These are phyloP conservation scores for Andrena hattorfiana DNA, from an alignment of 2,888 invertebrate genomes.

Conservation along the genomic window DNA sequence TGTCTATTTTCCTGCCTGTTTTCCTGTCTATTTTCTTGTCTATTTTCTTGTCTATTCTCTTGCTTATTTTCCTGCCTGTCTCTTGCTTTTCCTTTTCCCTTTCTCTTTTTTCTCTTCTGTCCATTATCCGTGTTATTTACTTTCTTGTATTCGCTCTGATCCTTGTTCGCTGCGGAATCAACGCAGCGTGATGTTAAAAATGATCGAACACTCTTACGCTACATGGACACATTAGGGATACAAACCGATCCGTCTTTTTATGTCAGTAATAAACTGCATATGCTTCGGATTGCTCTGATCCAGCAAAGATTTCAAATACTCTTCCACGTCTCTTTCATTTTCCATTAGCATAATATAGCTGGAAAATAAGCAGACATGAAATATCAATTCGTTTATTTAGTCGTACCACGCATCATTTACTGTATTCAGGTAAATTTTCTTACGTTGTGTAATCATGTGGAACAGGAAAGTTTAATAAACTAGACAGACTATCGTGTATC, in stretches of 20 bases:
- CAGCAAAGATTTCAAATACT: conserved; percentile 91
- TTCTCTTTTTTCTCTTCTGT: conserved; percentile 76
- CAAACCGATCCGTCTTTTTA: conserved; percentile 81
- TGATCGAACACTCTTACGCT: neutral
- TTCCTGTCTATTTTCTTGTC: conserved; percentile 22
- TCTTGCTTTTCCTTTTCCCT: conserved; percentile 72
- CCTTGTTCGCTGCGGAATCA: conserved; percentile 61
- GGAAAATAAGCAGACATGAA: conserved; percentile 44
- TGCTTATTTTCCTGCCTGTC: conserved; percentile 41
- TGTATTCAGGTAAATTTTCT: conserved; percentile 9
- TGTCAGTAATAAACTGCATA: conserved; percentile 88
- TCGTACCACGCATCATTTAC: conserved; percentile 1
- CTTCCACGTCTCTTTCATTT: conserved; percentile 90
- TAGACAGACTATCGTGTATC: conserved; percentile 88
- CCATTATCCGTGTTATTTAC: conserved; percentile 69
- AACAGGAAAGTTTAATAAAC: conserved; percentile 89
- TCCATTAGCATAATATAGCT: conserved; percentile 92
- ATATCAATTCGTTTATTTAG: conserved; percentile 85
- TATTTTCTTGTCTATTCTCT: conserved; percentile 50
- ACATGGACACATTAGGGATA: conserved; percentile 7
- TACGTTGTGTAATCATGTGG: conserved; percentile 87
- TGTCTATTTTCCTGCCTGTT: conserved; percentile 43
- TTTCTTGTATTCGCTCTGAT: conserved; percentile 78
- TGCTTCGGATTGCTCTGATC: conserved; percentile 89
- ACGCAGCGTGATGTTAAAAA: neutral